phyloP scores from a whole-genome alignment of 2,888 invertebrate genomes.

The Xiphydria camelus region DNA sequence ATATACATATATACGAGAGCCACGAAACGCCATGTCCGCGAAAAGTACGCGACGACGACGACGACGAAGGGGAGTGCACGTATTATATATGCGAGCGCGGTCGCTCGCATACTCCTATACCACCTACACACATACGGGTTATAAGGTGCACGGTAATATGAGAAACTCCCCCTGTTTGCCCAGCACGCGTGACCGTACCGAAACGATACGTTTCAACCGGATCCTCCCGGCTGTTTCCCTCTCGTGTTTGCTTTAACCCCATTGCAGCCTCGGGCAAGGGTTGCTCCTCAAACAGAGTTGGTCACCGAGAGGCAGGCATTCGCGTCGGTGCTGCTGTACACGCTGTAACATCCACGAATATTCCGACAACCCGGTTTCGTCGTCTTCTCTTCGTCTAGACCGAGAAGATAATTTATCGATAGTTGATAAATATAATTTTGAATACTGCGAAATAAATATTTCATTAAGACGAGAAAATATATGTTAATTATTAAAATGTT shows the following conservation, averaged over 20 bases:
- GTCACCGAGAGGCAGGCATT: conserved; percentile 38
- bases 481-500: no score
- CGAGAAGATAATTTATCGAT: no score
- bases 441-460: no score
- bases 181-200: conserved; percentile 50
- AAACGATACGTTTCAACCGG: conserved; percentile 46
- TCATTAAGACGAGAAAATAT: no score
- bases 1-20: no score
- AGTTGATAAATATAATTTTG: no score
- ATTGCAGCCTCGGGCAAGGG: conserved; percentile 44
- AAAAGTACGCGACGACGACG: no score
- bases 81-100: no score
- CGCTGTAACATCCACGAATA: background rate
- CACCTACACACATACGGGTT: no score
- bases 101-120: no score
- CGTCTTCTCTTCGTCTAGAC: background rate
- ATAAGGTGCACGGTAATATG: conserved; percentile 46
- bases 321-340: background rate
- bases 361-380: background rate
- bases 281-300: conserved; percentile 53
- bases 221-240: background rate
- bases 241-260: conserved; percentile 47
- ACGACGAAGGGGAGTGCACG: no score
- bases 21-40: no score
- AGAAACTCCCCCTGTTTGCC: conserved; percentile 52